Evolutionary conservation across 2,888 invertebrate species (phyloP).

Genomic region (Pseudoips prasinana): DNA sequence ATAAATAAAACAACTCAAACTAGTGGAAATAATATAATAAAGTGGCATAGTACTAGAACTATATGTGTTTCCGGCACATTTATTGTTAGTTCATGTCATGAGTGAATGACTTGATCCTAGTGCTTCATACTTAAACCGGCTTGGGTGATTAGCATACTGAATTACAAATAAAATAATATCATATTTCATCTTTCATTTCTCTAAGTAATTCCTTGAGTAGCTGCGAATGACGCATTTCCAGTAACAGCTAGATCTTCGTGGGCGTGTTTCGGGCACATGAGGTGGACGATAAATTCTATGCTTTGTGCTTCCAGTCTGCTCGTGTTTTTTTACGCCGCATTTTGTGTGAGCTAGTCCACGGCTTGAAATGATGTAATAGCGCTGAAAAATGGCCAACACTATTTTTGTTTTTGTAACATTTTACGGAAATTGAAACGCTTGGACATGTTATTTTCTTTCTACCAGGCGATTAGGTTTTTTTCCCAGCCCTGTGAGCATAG

Average conservation of each 20-base stretch:
- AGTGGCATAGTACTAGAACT: no score
- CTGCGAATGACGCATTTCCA: no score
- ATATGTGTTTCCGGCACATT: no score
- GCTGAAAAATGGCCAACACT: slow-evolving; percentile 21
- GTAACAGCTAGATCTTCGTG: slow-evolving; percentile 23
- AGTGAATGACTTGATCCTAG: no score
- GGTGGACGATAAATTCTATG: slow-evolving; percentile 68
- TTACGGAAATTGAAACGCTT: not conserved
- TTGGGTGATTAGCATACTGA: no score
- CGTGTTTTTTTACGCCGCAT: slow-evolving; percentile 51
- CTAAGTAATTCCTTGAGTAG: no score
- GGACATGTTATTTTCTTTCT: not conserved
- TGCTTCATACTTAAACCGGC: no score
- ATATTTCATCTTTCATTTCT: no score
- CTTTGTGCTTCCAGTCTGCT: slow-evolving; percentile 62
- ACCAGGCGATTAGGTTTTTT: not conserved
- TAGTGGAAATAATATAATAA: no score
- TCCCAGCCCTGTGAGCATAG: not conserved
- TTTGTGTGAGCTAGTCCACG: slow-evolving; percentile 38
- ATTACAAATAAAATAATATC: no score
- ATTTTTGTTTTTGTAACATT: slow-evolving; percentile 12
- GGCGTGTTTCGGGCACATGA: slow-evolving; percentile 65
- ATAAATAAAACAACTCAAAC: no score
- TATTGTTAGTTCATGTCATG: no score
- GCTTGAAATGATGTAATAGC: slow-evolving; percentile 31